A percentile compares a stretch with the other conserved stretches of the same genome.
These are phyloP conservation scores for Dryas iulia DNA, from an alignment of 1,140 invertebrate genomes.

Conservation along the genomic window DNA sequence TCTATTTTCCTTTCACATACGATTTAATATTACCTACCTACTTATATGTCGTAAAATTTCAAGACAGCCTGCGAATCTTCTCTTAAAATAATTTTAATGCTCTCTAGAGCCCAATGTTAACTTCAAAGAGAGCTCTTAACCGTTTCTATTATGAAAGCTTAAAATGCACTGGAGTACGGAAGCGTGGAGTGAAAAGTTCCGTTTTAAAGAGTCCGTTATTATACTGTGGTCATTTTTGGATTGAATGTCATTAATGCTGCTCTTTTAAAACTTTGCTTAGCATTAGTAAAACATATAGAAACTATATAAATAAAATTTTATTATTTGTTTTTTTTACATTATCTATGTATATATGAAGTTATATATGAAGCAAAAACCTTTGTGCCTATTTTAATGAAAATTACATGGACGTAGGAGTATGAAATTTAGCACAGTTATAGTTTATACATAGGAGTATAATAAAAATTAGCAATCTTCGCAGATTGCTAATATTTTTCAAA, in stretches of 20 bases:
- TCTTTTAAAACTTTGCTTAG: not conserved
- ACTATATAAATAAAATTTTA: not conserved
- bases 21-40: too few relatives aligned
- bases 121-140: slow-evolving; percentile 46
- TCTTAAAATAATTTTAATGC: slow-evolving; percentile 34
- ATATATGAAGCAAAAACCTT: too few relatives aligned
- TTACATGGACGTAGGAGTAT: too few relatives aligned
- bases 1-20: not conserved
- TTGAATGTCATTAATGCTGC: slow-evolving; percentile 14
- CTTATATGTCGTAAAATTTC: slow-evolving; percentile 1
- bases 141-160: slow-evolving; percentile 58
- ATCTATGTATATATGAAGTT: too few relatives aligned
- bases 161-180: slow-evolving; percentile 50
- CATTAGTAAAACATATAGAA: not conserved
- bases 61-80: not conserved
- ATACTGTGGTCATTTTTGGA: slow-evolving; percentile 27
- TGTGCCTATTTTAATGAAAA: too few relatives aligned
- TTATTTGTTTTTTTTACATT: not conserved
- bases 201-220: slow-evolving; percentile 34
- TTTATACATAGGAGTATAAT: too few relatives aligned
- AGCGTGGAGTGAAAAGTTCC: slow-evolving; percentile 48
- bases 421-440: too few relatives aligned
- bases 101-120: slow-evolving; percentile 37
- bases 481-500: too few relatives aligned
- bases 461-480: too few relatives aligned